These are phyloP conservation scores for Patagioenas fasciata DNA, from an alignment of 2,113 vertebrate genomes.

Conservation along the genomic window DNA sequence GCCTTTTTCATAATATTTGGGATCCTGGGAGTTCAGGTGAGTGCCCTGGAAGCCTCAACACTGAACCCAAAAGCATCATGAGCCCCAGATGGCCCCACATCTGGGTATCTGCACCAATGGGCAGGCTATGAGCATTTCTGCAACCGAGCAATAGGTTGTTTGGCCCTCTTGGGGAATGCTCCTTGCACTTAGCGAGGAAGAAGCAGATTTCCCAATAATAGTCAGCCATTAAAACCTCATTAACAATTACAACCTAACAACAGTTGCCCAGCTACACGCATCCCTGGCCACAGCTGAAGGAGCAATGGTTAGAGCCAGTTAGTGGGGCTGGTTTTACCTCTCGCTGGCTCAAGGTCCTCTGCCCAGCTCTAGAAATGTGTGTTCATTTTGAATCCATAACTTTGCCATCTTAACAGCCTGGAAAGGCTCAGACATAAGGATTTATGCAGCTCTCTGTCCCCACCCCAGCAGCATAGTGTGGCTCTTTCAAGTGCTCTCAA, in stretches of 20 bases:
- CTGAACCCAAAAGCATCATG: fast-evolving
- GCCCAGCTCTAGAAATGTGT: neutral
- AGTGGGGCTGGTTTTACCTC: neutral
- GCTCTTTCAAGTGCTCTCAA: neutral
- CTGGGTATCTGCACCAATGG: neutral
- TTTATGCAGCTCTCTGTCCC: fast-evolving
- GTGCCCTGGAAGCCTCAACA: neutral
- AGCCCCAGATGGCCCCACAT: neutral
- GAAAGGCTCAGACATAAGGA: neutral
- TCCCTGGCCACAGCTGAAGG: neutral
- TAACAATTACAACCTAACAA: neutral
- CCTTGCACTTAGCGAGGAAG: neutral
- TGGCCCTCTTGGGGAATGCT: neutral
- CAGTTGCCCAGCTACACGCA: neutral
- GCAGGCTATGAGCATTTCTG: neutral
- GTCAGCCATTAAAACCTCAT: neutral
- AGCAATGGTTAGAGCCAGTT: neutral
- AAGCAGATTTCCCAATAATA: neutral
- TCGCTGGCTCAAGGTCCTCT: neutral
- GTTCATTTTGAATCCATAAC: neutral
- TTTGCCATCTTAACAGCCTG: neutral
- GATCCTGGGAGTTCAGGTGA: conserved; percentile 97
- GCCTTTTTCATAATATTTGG: conserved; percentile 99
- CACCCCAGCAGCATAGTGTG: neutral
- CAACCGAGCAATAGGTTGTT: neutral